These are phyloP conservation scores for Pao palembangensis DNA, from an alignment of 2,113 vertebrate genomes.

Conservation along the genomic window DNA sequence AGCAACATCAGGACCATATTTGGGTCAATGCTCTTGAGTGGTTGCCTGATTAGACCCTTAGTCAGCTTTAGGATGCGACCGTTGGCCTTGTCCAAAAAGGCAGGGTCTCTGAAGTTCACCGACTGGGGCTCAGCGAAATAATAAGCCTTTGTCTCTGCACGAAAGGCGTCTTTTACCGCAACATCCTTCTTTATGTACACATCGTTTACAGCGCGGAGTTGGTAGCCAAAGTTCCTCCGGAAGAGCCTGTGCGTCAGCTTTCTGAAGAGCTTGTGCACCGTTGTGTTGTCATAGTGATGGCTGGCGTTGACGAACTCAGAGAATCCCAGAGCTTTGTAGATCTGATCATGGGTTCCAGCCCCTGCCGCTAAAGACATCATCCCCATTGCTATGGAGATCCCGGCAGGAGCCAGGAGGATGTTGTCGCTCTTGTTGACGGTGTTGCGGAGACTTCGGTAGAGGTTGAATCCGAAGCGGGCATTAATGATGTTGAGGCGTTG, in stretches of 20 bases:
- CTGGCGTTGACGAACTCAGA: slow-evolving; percentile 89
- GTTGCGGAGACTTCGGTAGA: slow-evolving; percentile 85
- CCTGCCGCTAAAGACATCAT: slow-evolving; percentile 89
- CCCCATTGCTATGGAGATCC: slow-evolving; percentile 92
- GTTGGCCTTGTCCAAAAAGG: slow-evolving; percentile 83
- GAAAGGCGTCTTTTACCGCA: slow-evolving; percentile 77
- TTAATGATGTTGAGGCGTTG: slow-evolving; percentile 91
- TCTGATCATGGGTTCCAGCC: slow-evolving; percentile 78
- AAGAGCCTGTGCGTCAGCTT: slow-evolving; percentile 94
- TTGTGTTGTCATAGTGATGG: slow-evolving; percentile 84
- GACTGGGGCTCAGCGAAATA: slow-evolving; percentile 90
- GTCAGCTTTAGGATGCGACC: slow-evolving; percentile 86
- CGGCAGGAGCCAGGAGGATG: slow-evolving; percentile 89
- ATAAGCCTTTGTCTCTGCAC: slow-evolving; percentile 76
- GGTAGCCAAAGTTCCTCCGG: slow-evolving; percentile 93
- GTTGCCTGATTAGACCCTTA: slow-evolving; percentile 91
- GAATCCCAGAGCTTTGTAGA: slow-evolving; percentile 83
- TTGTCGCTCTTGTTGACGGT: slow-evolving; percentile 81
- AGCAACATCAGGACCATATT: slow-evolving; percentile 88
- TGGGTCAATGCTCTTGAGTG: slow-evolving; percentile 82
- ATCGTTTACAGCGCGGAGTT: slow-evolving; percentile 85
- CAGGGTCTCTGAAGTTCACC: slow-evolving; percentile 85
- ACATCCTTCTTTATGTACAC: slow-evolving; percentile 84
- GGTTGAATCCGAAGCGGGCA: slow-evolving; percentile 85
- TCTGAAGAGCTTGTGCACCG: slow-evolving; percentile 92